Evolutionary conservation across 1,140 invertebrate species (phyloP).

Genomic region (Anastatus disparis): DNA sequence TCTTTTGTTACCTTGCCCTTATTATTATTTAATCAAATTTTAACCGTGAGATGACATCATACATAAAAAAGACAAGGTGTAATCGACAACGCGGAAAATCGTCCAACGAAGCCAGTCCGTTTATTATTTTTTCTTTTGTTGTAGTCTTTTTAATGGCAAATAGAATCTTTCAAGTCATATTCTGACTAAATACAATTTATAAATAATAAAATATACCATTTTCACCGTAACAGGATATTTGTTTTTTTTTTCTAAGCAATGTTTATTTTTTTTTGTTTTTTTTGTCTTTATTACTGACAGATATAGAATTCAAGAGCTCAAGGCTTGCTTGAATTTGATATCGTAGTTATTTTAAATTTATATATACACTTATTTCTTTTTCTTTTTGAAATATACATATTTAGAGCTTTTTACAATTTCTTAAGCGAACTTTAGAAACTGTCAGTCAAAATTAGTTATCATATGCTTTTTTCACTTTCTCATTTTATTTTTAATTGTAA

Average conservation of each 20-base stretch:
- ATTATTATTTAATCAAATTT: constrained; percentile 12
- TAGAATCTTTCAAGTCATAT: constrained; percentile 48
- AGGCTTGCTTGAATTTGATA: constrained; percentile 30
- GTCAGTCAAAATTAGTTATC: constrained; percentile 46
- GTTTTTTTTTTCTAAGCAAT: no score
- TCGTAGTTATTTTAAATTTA: constrained; percentile 42
- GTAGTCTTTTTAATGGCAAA: constrained; percentile 51
- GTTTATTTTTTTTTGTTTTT: constrained; percentile 25
- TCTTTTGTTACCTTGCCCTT: constrained; percentile 31
- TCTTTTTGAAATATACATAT: constrained; percentile 47
- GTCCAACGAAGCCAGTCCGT: constrained; percentile 48
- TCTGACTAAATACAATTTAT: constrained; percentile 51
- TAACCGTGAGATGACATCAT: constrained; percentile 5
- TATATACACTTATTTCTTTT: constrained; percentile 49
- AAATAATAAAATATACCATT: constrained; percentile 55
- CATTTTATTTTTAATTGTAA: background rate
- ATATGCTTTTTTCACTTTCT: background rate
- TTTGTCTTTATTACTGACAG: constrained; percentile 36
- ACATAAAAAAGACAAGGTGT: constrained; percentile 21
- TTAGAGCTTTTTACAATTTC: constrained; percentile 49
- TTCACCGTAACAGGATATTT: constrained; percentile 52
- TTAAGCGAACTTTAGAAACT: constrained; percentile 49
- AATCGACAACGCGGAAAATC: constrained; percentile 21
- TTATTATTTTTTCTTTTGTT: no score
- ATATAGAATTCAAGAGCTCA: constrained; percentile 34